Conservation (phyloP, 2,888 invertebrate genomes). For the Synergus laeviventris region DNA sequence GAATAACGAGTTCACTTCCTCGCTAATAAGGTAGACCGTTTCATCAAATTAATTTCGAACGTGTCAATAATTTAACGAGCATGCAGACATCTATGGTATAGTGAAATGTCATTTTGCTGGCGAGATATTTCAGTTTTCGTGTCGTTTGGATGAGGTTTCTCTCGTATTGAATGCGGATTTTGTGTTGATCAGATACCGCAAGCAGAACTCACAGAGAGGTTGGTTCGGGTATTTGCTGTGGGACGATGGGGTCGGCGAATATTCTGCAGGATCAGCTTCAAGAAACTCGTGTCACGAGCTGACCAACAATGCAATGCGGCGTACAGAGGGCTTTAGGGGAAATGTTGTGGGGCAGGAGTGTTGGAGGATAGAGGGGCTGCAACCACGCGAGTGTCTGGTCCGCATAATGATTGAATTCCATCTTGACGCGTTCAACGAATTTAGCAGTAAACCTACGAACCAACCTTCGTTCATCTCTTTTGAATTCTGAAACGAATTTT, state of each 20-base stretch:
- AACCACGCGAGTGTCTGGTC: constrained; percentile 51
- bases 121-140: constrained; percentile 8
- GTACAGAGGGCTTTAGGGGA: constrained; percentile 16
- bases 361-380: neutral
- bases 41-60: neutral
- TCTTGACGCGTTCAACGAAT: constrained; percentile 62
- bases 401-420: constrained; percentile 66
- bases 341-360: constrained; percentile 4
- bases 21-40: neutral
- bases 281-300: constrained; percentile 52
- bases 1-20: constrained; percentile 44
- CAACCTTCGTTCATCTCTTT: neutral
- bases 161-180: constrained; percentile 32
- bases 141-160: constrained; percentile 15
- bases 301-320: constrained; percentile 58
- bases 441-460: constrained; percentile 22
- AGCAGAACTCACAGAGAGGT: constrained; percentile 23
- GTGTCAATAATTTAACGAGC: neutral
- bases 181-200: constrained; percentile 9
- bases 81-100: constrained; percentile 14
- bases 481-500: neutral
- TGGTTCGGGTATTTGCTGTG: constrained; percentile 34
- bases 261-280: constrained; percentile 52
- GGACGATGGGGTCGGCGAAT: constrained; percentile 46
- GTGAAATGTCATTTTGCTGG: constrained; percentile 1